Percentiles rank a stretch among this genome's conserved stretches.
Evolutionary conservation across 2,113 vertebrate species (phyloP).

Genomic region (Zingel zingel): DNA sequence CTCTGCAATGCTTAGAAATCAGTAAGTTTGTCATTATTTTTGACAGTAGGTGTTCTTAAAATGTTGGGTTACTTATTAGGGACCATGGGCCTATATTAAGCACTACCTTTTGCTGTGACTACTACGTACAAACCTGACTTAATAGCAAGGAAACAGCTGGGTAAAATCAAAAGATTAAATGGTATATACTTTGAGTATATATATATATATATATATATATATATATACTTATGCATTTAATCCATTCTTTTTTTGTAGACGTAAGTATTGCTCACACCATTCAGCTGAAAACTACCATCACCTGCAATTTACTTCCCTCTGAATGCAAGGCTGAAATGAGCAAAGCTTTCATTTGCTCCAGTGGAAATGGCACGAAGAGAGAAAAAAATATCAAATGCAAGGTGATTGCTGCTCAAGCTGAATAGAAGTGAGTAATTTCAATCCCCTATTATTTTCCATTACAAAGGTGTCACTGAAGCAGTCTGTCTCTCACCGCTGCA

Average conservation of each 20-base stretch:
- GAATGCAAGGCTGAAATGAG: constrained; percentile 56
- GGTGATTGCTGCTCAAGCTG: constrained; percentile 36
- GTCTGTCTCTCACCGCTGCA: not conserved
- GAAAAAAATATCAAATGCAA: constrained; percentile 26
- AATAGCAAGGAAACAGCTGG: not conserved
- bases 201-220: too few relatives aligned
- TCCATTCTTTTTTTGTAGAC: constrained; percentile 38
- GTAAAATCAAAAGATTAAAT: constrained; percentile 32
- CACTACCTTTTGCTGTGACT: not conserved
- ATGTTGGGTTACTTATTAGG: not conserved
- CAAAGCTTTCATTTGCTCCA: constrained; percentile 48
- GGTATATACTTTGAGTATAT: constrained; percentile 14
- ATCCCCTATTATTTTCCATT: constrained; percentile 60
- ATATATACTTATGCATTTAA: constrained; percentile 29
- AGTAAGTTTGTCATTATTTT: not conserved
- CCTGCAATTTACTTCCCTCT: constrained; percentile 58
- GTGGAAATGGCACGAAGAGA: constrained; percentile 29
- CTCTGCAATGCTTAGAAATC: not conserved
- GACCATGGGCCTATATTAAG: not conserved
- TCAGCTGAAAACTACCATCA: constrained; percentile 50
- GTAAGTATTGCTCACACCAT: constrained; percentile 34
- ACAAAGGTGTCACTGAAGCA: constrained; percentile 47
- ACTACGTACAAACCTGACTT: not conserved
- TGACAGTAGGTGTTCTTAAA: not conserved
- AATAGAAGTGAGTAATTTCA: constrained; percentile 64